Conservation (phyloP, 2,888 invertebrate species). For the Caenorhabditis sp. region DNA sequence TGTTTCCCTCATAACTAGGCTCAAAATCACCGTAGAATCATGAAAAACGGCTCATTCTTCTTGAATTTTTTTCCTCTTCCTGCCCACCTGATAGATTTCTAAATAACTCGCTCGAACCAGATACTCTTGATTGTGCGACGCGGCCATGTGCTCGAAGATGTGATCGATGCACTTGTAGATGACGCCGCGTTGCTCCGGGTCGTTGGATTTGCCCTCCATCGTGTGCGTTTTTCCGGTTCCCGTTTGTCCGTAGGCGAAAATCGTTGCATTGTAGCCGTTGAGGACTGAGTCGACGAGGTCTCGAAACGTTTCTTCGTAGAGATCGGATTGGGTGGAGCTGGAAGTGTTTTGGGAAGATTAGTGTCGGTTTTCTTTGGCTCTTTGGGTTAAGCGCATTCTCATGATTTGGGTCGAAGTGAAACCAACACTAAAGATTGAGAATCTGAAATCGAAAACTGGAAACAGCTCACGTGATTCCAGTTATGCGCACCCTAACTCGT, state of each 20-base stretch:
- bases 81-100: slow-evolving; percentile 89
- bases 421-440: too few relatives aligned
- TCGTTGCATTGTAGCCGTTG: slow-evolving; percentile 98
- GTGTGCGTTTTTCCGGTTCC: slow-evolving; percentile 91
- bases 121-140: slow-evolving; percentile 90
- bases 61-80: not conserved
- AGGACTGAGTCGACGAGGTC: slow-evolving; percentile 96
- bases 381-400: too few relatives aligned
- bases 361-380: too few relatives aligned
- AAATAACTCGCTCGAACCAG: slow-evolving; percentile 96
- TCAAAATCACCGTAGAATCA: too few relatives aligned
- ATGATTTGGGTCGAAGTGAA: too few relatives aligned
- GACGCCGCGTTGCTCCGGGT: slow-evolving; percentile 88
- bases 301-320: slow-evolving; percentile 97
- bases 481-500: too few relatives aligned
- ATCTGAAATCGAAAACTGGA: too few relatives aligned
- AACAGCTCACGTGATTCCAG: too few relatives aligned
- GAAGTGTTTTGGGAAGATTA: too few relatives aligned
- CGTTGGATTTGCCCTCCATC: slow-evolving; percentile 86
- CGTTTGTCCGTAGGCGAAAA: slow-evolving; percentile 99
- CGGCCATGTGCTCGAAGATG: slow-evolving; percentile 94
- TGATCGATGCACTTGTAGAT: slow-evolving; percentile 98
- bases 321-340: slow-evolving; percentile 91
- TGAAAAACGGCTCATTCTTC: not conserved
- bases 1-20: not conserved